These are phyloP conservation scores for Anoura caudifer DNA, from an alignment of 2,113 vertebrate genomes.

Conservation along the genomic window DNA sequence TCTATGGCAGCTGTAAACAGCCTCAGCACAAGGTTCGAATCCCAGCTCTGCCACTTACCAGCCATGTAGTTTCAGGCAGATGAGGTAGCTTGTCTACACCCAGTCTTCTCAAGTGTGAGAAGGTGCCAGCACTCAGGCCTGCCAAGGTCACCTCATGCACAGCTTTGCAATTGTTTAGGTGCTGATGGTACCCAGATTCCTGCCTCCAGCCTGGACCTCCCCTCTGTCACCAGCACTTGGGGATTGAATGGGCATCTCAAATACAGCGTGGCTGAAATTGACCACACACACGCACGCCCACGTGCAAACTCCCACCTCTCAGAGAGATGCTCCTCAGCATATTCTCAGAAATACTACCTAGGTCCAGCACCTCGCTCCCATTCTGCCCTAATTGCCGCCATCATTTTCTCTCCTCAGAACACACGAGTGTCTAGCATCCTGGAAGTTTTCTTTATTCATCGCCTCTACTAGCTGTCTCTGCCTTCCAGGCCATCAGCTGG, in stretches of 20 bases:
- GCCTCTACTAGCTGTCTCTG: not conserved
- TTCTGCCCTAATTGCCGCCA: not conserved
- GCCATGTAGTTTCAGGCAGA: not conserved
- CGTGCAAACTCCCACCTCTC: accelerated
- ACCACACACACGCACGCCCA: not conserved
- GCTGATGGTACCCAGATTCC: not conserved
- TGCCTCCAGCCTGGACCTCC: not conserved
- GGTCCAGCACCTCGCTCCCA: not conserved
- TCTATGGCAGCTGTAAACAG: not conserved
- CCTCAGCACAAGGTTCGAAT: not conserved
- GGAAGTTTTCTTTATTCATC: not conserved
- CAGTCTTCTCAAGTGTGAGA: not conserved
- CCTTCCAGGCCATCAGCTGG: not conserved
- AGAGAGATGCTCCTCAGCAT: not conserved
- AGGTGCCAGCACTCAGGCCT: not conserved
- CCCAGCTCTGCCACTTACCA: not conserved
- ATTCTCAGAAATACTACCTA: too few relatives aligned
- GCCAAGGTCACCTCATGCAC: not conserved
- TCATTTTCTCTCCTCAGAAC: not conserved
- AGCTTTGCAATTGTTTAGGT: not conserved
- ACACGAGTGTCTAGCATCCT: not conserved
- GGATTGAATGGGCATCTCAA: not conserved
- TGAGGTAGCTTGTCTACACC: not conserved
- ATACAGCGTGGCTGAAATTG: accelerated
- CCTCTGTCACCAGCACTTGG: not conserved